Evolutionary conservation across 2,888 invertebrate genomes (phyloP).

Genomic region (Heteropelma amictum): DNA sequence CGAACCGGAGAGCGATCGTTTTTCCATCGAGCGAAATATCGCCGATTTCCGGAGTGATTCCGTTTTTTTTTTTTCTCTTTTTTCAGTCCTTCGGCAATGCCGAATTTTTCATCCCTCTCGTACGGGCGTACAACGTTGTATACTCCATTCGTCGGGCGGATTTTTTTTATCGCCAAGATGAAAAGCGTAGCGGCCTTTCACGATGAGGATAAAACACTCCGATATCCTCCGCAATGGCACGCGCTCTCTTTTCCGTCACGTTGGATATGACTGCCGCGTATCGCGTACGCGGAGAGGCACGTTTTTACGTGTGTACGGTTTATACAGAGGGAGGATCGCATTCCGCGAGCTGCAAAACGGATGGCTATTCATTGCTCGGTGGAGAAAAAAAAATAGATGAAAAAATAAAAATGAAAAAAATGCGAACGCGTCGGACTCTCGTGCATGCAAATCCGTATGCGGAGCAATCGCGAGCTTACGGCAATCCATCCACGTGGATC

Average conservation of each 20-base stretch:
- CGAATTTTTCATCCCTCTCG: constrained; percentile 15
- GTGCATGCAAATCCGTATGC: constrained; percentile 50
- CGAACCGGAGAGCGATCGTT: constrained; percentile 55
- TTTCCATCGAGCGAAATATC: constrained; percentile 66
- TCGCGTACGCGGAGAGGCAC: too few relatives aligned
- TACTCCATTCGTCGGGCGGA: constrained; percentile 46
- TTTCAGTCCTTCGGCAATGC: constrained; percentile 1
- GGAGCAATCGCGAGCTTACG: constrained; percentile 69
- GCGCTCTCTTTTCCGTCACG: too few relatives aligned
- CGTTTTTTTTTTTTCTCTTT: constrained; percentile 3
- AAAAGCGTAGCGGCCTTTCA: constrained; percentile 61
- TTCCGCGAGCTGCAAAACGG: constrained; percentile 43
- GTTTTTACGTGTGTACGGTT: not conserved
- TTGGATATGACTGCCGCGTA: too few relatives aligned
- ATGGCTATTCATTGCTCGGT: constrained; percentile 49
- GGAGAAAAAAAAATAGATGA: too few relatives aligned
- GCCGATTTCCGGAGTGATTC: constrained; percentile 59
- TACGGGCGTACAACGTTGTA: constrained; percentile 12
- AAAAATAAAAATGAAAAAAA: too few relatives aligned
- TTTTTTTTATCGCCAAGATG: constrained; percentile 63
- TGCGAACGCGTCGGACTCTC: constrained; percentile 39
- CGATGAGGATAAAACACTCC: too few relatives aligned
- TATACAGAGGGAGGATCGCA: constrained; percentile 46
- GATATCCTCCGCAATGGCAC: too few relatives aligned
- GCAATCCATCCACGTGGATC: constrained; percentile 50